These are phyloP conservation scores for Dascyllus trimaculatus DNA, from an alignment of 2,113 vertebrate genomes.

Conservation along the genomic window DNA sequence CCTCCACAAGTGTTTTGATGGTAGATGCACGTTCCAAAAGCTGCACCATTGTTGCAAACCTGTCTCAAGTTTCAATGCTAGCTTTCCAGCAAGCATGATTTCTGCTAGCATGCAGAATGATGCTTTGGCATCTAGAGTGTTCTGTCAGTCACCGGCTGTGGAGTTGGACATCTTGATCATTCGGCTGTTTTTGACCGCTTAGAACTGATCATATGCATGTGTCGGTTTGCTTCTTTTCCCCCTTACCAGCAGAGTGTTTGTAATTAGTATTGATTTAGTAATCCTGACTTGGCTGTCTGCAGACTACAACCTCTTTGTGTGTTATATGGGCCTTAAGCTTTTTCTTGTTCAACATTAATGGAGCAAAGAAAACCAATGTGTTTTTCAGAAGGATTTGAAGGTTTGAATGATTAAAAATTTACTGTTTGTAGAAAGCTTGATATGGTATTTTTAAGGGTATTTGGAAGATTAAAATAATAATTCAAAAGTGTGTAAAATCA, in stretches of 20 bases:
- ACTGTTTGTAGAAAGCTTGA: background rate
- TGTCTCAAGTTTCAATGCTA: conserved; percentile 42
- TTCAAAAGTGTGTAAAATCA: too few relatives aligned
- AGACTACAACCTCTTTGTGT: conserved; percentile 17
- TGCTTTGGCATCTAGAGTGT: conserved; percentile 9
- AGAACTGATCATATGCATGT: conserved; percentile 8
- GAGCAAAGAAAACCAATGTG: background rate
- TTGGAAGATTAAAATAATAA: too few relatives aligned
- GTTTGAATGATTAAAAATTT: background rate
- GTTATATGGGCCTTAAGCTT: conserved; percentile 15
- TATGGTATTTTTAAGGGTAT: background rate
- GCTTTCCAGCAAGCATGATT: conserved; percentile 25
- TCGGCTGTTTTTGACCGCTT: background rate
- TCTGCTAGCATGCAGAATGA: conserved; percentile 43
- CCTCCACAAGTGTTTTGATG: conserved; percentile 1
- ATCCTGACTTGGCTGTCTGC: conserved; percentile 49
- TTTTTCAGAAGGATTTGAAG: too few relatives aligned
- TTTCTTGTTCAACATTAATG: conserved; percentile 17
- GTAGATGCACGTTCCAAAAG: conserved; percentile 3
- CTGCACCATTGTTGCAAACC: conserved; percentile 14
- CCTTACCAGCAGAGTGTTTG: background rate
- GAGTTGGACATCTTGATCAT: conserved; percentile 32
- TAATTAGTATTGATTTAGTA: conserved; percentile 70
- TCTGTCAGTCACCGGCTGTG: conserved; percentile 40
- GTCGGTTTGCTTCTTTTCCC: conserved; percentile 41